Base-by-base conservation (phyloP, 2,113 vertebrate genomes). In the Tragulus kanchil region DNA sequence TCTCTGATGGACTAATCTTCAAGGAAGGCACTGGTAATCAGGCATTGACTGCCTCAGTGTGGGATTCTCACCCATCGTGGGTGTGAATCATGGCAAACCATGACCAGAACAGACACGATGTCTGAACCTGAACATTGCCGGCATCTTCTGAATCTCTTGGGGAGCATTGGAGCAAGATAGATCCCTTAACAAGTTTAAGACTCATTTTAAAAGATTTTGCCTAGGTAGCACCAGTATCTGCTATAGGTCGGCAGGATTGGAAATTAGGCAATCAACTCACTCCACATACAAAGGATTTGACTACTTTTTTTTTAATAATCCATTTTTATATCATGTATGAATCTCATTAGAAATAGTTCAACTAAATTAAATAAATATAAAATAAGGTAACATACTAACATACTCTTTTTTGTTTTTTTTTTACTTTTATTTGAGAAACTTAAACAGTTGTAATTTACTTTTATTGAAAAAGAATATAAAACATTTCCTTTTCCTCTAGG, bases 391-490 rank as follows among this genome's bases (percentile, higher is more conserved):
- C 36, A 36, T 36, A 36, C 36, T 36, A 36, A 36, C 36, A 45
- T 6, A 25, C 8, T 85, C 50, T 65, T 79, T 65, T 81, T 88
- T 77, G 11, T 26, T n/a, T 19, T 0, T 50, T 85, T 93, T 87
- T 58, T 36, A 36, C 12, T 83, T 89, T 89, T 54, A 87, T 48
- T 84, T 86, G 36, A 92, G 52, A 95, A 3, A 36, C 17, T 81
- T 61, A n/a, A 85, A 93, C 14, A 25, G 9, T 31, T 90, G 3
- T 9, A 88, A 82, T 90, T 90, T 79, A 73, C 15, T 77, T 96
- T 82, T 92, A 81, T 75, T 89, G 69, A 56, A 94, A 71, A 62
- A 59, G 17, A 81, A 87, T 78, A 91, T 73, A 64, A 91, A 90
- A 58, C 15, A 82, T 48, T 90, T 88, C 14, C 15, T 42, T 93